Conservation (phyloP, 2,113 vertebrate genomes). For the Alaudala cheleensis region DNA sequence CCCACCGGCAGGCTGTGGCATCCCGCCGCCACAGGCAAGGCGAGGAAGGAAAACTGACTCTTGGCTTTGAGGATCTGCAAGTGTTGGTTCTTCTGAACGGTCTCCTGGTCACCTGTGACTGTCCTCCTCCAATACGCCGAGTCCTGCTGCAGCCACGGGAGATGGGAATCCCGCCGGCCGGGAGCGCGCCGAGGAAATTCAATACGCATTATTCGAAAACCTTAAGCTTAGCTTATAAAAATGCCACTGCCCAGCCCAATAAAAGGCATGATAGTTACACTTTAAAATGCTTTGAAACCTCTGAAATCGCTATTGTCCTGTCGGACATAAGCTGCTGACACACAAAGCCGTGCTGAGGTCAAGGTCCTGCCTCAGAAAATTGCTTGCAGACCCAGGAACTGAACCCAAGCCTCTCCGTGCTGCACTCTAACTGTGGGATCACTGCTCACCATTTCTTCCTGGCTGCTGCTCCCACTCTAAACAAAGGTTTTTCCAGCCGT, state of each 20-base stretch:
- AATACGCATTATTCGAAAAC: not conserved
- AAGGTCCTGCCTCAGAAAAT: constrained; percentile 31
- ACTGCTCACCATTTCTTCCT: not conserved
- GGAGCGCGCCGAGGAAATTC: not conserved
- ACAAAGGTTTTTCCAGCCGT: not conserved
- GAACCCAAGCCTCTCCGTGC: not conserved
- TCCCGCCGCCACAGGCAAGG: not conserved
- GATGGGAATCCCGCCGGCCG: not conserved
- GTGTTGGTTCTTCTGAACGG: not conserved
- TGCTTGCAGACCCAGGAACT: not conserved
- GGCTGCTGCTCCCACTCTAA: not conserved
- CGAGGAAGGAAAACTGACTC: not conserved
- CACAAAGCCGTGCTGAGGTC: not conserved
- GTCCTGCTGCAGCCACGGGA: accelerated
- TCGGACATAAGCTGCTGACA: not conserved
- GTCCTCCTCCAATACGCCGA: not conserved
- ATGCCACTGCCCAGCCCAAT: not conserved
- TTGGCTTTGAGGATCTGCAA: not conserved
- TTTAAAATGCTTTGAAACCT: constrained; percentile 37
- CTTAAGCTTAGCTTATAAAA: constrained; percentile 1
- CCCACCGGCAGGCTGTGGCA: accelerated
- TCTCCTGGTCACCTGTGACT: not conserved
- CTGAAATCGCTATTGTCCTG: constrained; percentile 24
- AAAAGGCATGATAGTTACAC: constrained; percentile 15
- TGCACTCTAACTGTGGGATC: not conserved